Base-by-base conservation (phyloP, 2,113 vertebrate genomes). In the Ceyx melanurus region DNA sequence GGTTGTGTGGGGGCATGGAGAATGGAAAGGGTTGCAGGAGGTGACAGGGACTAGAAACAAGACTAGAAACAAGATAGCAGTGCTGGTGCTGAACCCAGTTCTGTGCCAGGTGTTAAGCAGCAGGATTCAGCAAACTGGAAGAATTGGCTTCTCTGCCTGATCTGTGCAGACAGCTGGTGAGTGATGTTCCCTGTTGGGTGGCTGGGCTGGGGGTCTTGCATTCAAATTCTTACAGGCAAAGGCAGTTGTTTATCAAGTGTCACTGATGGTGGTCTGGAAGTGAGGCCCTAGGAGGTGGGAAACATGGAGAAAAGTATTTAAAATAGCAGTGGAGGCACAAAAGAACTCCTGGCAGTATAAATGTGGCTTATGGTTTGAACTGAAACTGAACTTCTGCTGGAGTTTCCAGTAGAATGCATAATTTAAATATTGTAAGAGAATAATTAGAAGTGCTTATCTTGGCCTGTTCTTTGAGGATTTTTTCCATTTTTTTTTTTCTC, bases 1-100 rank as follows among this genome's bases (percentile, higher is more conserved):
- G 15, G 42, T 67, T 8, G 9, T 0, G 22, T 0, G 6, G 11
- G 31, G 31, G 22, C 11, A 76, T 11, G 15, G 53, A 3, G 37
- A 54, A 3, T 5, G 33, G 12, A 19, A 57, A 1, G 21, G 23
- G 4, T 26, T 82, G 37, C 66, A 35, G 66, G 31, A 57, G 37
- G 11, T 57, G 23, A 3, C 14, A 25, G 46, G 33, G 28, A 29
- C 15, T 82, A n/a, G n/a, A n/a, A n/a, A n/a, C n/a, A n/a, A 61
- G 46, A 11, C 15, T 58, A 45, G 15, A 46, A 79, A 46, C 13
- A 50, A 78, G 28, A 50, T 22, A 1, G 0, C 0, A 18, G 5
- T 2, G 0, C 45, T 54, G 66, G 51, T 78, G 51, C 31, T 71
- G 61, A 84, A 57, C 31, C 56, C 6, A 3, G 45, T 60, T 68